phyloP scores from a whole-genome alignment of 2,113 vertebrate genomes.

The Passerina amoena region DNA sequence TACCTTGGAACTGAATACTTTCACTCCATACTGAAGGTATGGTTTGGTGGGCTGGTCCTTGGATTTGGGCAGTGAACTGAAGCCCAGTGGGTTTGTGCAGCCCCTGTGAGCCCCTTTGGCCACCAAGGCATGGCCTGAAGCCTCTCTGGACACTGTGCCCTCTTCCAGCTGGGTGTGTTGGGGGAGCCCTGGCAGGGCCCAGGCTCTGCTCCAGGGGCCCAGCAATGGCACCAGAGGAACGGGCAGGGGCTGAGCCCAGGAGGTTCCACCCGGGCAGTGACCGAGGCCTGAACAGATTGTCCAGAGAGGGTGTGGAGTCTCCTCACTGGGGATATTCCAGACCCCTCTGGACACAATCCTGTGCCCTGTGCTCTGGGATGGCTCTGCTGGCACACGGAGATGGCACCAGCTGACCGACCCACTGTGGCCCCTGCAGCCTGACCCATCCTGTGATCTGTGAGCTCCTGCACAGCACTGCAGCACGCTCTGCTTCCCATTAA shows the following conservation, averaged over 20 bases:
- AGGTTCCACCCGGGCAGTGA: not conserved
- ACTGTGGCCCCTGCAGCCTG: not conserved
- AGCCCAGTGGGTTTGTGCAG: not conserved
- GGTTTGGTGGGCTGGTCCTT: rapidly evolving
- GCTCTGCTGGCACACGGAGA: not conserved
- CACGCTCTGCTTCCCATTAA: not conserved
- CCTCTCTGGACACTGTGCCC: too few species aligned
- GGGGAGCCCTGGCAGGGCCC: not conserved
- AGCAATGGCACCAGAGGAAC: not conserved
- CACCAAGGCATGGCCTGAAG: rapidly evolving
- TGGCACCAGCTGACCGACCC: not conserved
- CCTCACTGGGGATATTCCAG: not conserved
- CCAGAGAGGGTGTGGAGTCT: not conserved
- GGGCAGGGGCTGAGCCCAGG: not conserved
- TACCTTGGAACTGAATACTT: not conserved
- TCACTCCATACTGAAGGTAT: rapidly evolving
- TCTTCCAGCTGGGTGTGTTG: not conserved
- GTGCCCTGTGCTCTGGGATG: not conserved
- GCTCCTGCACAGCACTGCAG: not conserved
- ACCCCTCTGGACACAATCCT: rapidly evolving
- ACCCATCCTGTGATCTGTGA: not conserved
- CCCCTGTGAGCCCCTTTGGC: not conserved
- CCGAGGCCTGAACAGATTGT: rapidly evolving
- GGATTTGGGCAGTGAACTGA: not conserved
- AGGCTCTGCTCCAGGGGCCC: not conserved